A percentile compares a stretch with the other conserved stretches of the same genome.
Evolutionary conservation across 2,113 vertebrate species (phyloP).

Genomic region (rat (Rattus norvegicus)): GRCr8 NC_086032.1:68228501-68229000

Average conservation of each 20-base stretch:
- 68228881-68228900: too few relatives aligned
- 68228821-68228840: neutral
- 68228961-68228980: neutral
- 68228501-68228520: slow-evolving; percentile 65
- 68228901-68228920: neutral
- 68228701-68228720: too few relatives aligned
- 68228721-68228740: neutral
- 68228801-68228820: neutral
- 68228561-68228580: slow-evolving; percentile 61
- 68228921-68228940: neutral
- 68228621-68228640: slow-evolving; percentile 56
- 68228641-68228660: slow-evolving; percentile 55
- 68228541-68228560: slow-evolving; percentile 51
- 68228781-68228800: neutral
- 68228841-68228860: too few relatives aligned
- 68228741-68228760: neutral
- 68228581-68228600: slow-evolving; percentile 39
- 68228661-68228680: neutral
- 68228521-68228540: slow-evolving; percentile 70
- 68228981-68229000: neutral
- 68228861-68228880: too few relatives aligned
- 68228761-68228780: slow-evolving; percentile 16
- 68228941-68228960: neutral
- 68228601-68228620: slow-evolving; percentile 63
- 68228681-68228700: too few relatives aligned